Base-by-base conservation (phyloP, 2,888 invertebrate genomes). In the Pachydiplax longipennis region DNA sequence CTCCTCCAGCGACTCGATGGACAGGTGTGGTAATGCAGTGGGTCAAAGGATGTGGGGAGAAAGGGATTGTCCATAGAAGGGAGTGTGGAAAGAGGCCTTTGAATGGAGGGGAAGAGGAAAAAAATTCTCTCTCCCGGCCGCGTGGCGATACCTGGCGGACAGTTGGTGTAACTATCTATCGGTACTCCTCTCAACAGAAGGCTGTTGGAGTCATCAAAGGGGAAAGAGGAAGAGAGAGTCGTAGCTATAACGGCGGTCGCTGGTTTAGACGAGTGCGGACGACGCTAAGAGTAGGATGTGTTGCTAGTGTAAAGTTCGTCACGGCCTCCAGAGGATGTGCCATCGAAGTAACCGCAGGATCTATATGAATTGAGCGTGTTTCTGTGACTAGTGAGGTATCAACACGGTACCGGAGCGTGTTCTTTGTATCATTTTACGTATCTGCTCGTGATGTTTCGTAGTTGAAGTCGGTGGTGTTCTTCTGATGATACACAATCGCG, bases 81-180 rank as follows among this genome's bases (percentile, higher is more conserved):
- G 18, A 35, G 31, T 13, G 31, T 15, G 18, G 80, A 81, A 35
- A 22, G 81, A 73, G 73, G 37, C 22, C 22, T 31, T 8, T 8
- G 35, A 80, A 18, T 31, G 35, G 80, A 80, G 18, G 80, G 35
- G 37, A 80, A 80, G 37, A 22, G 37, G 44, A 22, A 40, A 40
- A 73, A 73, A 73, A 73, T 22, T 25, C 48, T 25, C 83, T 83
- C 58, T n/a, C 82, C 61, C 83, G 53, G 53, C 58, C 31, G 73
- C 73, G 87, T 87, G 87, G 87, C 87, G 87, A 37, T 65, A 37
- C 65, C 87, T 87, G 15, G 58, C 65, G 61, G 87, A 22, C 87
- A n/a, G 61, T 37, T 61, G 61, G 61, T 61, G 87, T 61, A 87
- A 87, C 87, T 83, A 83, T 35, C 82, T 82, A 44, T 83, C 65